Percentiles rank a stretch among this genome's conserved stretches.
These are phyloP conservation scores for Scolopax bukidnonensis DNA, from an alignment of 2,797 vertebrate species.

Conservation along the genomic window DNA sequence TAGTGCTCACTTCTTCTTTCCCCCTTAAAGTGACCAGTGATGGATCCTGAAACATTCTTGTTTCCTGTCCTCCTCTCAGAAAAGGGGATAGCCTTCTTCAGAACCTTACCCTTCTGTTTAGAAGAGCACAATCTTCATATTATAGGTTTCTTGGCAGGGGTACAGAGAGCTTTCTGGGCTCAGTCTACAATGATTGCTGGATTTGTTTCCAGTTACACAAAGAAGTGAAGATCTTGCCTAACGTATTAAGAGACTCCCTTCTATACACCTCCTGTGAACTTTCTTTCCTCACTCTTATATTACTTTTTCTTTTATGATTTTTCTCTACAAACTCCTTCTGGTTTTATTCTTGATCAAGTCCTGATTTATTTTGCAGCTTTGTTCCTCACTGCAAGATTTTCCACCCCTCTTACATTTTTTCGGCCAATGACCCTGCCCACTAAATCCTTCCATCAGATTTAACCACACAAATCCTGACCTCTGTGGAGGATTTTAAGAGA, in stretches of 20 bases:
- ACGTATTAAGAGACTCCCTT: not conserved
- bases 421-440: not conserved
- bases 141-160: constrained; percentile 1
- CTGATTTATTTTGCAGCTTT: constrained; percentile 53
- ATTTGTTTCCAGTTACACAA: constrained; percentile 34
- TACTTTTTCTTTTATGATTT: not conserved
- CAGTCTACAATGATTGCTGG: not conserved
- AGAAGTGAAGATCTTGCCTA: not conserved
- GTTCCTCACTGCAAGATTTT: not conserved
- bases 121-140: not conserved
- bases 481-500: not conserved
- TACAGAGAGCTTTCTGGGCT: constrained; percentile 22
- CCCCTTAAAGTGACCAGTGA: not conserved
- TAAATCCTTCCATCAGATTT: constrained; percentile 35
- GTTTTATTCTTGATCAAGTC: constrained; percentile 28
- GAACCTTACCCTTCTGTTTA: not conserved
- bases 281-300: not conserved
- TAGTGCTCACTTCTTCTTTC: not conserved
- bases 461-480: constrained; percentile 7
- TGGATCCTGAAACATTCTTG: not conserved
- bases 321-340: not conserved
- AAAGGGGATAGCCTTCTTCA: not conserved
- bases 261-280: constrained; percentile 29
- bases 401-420: not conserved
- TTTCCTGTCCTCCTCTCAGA: not conserved